Percentiles rank a stretch among this genome's conserved stretches.
Conservation (phyloP, 2,888 invertebrate species). For the Hydraecia micacea region DNA sequence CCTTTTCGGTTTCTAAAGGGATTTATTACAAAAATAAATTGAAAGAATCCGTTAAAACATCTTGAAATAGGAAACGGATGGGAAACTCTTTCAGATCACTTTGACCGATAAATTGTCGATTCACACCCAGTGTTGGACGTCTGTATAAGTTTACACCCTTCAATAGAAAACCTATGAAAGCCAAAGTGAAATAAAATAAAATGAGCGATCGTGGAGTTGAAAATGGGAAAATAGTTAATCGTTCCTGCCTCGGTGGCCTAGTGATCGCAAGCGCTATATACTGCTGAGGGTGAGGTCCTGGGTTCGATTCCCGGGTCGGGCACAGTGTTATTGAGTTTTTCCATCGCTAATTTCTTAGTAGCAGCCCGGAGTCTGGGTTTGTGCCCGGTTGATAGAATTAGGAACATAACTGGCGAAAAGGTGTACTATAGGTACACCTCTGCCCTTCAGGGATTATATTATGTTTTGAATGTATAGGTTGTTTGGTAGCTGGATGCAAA, state of each 20-base stretch:
- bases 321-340: background rate
- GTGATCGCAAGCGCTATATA: background rate
- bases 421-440: no score
- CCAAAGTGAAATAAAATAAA: conserved; percentile 17
- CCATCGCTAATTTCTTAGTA: no score
- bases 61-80: conserved; percentile 41
- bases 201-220: background rate
- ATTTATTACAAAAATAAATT: conserved; percentile 40
- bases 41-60: conserved; percentile 53
- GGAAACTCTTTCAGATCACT: conserved; percentile 73
- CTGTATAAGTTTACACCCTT: conserved; percentile 35
- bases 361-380: no score
- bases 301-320: background rate
- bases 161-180: conserved; percentile 19
- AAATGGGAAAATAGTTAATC: background rate
- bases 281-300: background rate
- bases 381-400: no score
- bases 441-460: no score
- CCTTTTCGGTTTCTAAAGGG: background rate
- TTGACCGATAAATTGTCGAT: conserved; percentile 83
- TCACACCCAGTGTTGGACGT: conserved; percentile 55
- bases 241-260: background rate
- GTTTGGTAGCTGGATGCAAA: no score
- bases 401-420: background rate
- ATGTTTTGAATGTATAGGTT: no score